Base-by-base conservation (phyloP, 1,140 invertebrate genomes). In the Scaptomyza hsui region DNA sequence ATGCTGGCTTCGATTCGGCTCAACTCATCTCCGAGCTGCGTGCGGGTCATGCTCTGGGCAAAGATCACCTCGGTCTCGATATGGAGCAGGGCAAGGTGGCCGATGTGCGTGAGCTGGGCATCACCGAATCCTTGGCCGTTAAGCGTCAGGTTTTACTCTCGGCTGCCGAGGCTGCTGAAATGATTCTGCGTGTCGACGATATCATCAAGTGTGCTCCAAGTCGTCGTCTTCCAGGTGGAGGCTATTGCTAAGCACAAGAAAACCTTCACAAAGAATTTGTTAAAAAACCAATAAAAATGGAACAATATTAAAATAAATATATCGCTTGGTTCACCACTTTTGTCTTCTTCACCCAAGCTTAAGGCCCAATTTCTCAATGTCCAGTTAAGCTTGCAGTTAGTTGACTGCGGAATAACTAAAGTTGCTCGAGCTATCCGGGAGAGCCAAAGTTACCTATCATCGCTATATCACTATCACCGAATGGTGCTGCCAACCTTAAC, bases 171-270 rank as follows among this genome's bases (percentile, higher is more conserved):
- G 99, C 99, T 3, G 98, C 99, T 0, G 99, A 99, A 93, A 98
- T 99, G 97, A 99, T 99, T 89, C 92, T 99, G 6, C 95, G 99
- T 42, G 99, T 99, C 1, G 99, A 99, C 92, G 95, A 99, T 92
- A 99, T 99, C 67, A 95, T 99, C 18, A 98, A 96, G 90, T 94
- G 97, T 35, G 98, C 98, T 24, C 99, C 99, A 1, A 94, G 99
- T 64, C 96, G 96, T 85, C 95, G 99, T 51, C 94, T 94, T 0
- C 95, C 95, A 62, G 99, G 99, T 91, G 94, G 96, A 80, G 95
- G 97, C 78, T 95, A 95, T 55, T 98, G 97, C 92, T 98, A 96
- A 94, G 56, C 77, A 60, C 53, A 6, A n/a, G n/a, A n/a, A n/a
- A n/a, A n/a, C n/a, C n/a, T n/a, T n/a, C n/a, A n/a, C n/a, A n/a